Conservation (phyloP, 2,888 invertebrate genomes). For the Lasioglossum calceatum region DNA sequence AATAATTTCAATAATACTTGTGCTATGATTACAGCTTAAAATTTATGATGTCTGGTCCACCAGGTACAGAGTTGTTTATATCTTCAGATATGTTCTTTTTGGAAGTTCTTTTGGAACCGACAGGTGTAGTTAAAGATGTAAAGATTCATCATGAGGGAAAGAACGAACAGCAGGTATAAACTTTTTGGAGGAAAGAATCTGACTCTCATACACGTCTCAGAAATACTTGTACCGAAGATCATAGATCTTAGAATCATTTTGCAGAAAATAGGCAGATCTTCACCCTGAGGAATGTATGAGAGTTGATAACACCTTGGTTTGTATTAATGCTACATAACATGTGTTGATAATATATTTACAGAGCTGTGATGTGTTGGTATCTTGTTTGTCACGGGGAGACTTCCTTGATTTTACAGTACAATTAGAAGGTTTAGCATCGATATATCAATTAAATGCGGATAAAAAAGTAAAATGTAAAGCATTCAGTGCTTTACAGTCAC, state of each 20-base stretch:
- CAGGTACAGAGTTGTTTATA: conserved; percentile 93
- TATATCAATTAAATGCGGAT: conserved; percentile 97
- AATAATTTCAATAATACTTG: conserved; percentile 14
- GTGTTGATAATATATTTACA: conserved; percentile 86
- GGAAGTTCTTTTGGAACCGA: conserved; percentile 94
- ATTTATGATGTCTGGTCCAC: conserved; percentile 93
- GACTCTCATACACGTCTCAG: neutral
- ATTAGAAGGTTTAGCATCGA: conserved; percentile 95
- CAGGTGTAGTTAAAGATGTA: conserved; percentile 95
- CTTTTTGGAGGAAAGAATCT: neutral
- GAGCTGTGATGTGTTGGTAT: conserved; percentile 95
- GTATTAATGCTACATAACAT: neutral
- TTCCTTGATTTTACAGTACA: conserved; percentile 97
- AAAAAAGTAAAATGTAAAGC: conserved; percentile 98
- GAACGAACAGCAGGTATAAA: conserved; percentile 85
- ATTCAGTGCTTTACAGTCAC: conserved; percentile 95
- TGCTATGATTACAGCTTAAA: conserved; percentile 87
- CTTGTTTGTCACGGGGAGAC: conserved; percentile 93
- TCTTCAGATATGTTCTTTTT: conserved; percentile 98
- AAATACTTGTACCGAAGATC: neutral
- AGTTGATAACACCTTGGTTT: neutral
- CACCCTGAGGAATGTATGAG: neutral
- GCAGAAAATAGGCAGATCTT: neutral
- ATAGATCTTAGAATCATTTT: neutral
- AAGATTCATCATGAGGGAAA: conserved; percentile 96